phyloP scores from a whole-genome alignment of 2,113 vertebrate genomes.

The Pleuronectes platessa region DNA sequence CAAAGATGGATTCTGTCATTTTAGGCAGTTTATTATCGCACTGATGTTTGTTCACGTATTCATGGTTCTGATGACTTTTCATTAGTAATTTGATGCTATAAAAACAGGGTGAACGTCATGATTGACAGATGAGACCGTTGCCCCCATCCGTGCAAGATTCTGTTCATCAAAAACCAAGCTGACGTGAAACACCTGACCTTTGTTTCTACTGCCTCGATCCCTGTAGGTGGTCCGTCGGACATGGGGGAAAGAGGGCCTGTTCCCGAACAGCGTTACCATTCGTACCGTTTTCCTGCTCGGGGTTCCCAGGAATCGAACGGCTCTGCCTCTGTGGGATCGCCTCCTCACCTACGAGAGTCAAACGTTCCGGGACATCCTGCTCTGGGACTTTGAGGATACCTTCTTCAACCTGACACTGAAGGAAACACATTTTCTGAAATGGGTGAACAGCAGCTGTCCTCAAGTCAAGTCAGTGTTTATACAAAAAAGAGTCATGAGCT shows the following conservation, averaged over 20 bases:
- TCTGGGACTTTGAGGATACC: conserved; percentile 97
- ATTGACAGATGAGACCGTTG: too few species aligned
- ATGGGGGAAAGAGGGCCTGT: conserved; percentile 89
- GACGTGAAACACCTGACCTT: neutral
- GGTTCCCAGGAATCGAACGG: conserved; percentile 83
- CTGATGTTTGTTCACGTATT: too few species aligned
- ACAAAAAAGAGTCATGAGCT: neutral
- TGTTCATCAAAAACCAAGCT: neutral
- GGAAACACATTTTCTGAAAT: conserved; percentile 94
- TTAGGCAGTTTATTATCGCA: too few species aligned
- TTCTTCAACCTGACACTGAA: conserved; percentile 99
- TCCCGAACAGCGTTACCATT: conserved; percentile 79
- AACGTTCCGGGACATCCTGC: conserved; percentile 87
- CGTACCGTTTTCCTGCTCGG: conserved; percentile 92
- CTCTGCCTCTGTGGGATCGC: conserved; percentile 87
- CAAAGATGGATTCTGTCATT: too few species aligned
- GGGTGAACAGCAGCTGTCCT: conserved; percentile 90
- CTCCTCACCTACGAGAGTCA: conserved; percentile 91
- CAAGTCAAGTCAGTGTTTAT: conserved; percentile 73
- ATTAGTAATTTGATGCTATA: too few species aligned
- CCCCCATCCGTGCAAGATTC: too few species aligned
- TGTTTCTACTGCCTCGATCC: neutral
- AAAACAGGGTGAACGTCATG: too few species aligned
- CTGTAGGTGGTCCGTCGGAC: conserved; percentile 90
- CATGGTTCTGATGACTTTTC: too few species aligned